These are phyloP conservation scores for Scophthalmus maximus DNA, from an alignment of 2,113 vertebrate genomes.

Conservation along the genomic window DNA sequence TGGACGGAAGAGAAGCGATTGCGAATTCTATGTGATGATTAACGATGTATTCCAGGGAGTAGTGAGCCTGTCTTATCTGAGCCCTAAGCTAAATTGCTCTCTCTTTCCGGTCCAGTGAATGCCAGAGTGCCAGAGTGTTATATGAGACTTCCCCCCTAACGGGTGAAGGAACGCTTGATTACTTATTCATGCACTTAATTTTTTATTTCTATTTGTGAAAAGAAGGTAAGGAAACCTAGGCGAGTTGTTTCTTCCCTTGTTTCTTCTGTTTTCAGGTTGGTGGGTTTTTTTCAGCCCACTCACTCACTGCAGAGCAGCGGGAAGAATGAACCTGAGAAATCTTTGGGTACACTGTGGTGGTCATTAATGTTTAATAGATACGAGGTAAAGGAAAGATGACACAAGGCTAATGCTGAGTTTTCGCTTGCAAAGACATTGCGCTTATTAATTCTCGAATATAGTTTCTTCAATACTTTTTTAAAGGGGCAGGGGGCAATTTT, in stretches of 20 bases:
- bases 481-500: too few species aligned
- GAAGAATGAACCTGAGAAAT: slow-evolving; percentile 13
- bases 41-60: slow-evolving; percentile 62
- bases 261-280: too few species aligned
- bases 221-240: slow-evolving; percentile 16
- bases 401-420: neutral
- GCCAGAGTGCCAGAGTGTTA: slow-evolving; percentile 47
- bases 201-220: slow-evolving; percentile 52
- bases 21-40: slow-evolving; percentile 69
- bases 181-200: slow-evolving; percentile 60
- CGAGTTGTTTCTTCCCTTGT: neutral
- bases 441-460: neutral
- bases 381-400: neutral
- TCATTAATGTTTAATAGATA: slow-evolving; percentile 50
- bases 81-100: slow-evolving; percentile 65
- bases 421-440: neutral
- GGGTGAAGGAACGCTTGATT: slow-evolving; percentile 34
- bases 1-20: slow-evolving; percentile 26
- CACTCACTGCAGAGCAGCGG: neutral
- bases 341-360: slow-evolving; percentile 8
- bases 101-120: slow-evolving; percentile 56
- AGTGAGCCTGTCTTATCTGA: slow-evolving; percentile 63
- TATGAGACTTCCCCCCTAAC: slow-evolving; percentile 41
- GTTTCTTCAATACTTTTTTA: neutral
- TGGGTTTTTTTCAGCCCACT: neutral